Base-by-base conservation (phyloP, 2,888 invertebrate genomes). In the Acleris emargana region DNA sequence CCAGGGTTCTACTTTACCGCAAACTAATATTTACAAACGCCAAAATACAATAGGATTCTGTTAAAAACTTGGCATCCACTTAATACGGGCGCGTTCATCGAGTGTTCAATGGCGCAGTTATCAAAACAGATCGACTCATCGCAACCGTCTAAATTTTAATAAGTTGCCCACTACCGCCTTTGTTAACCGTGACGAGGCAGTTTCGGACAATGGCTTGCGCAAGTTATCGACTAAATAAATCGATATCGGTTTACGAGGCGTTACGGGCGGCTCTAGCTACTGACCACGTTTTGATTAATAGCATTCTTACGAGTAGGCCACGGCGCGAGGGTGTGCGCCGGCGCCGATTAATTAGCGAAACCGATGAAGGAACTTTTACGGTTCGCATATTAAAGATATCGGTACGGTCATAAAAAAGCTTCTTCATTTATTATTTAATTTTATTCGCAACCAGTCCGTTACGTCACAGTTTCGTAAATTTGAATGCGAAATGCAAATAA, bases 221-320 rank as follows among this genome's bases (percentile, higher is more conserved):
- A 92, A 91, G 84, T 91, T 91, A 91, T 91, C 90, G 84, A 86
- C 86, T 83, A 86, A 91, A 91, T 91, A 86, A 91, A 91, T 91
- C 91, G 91, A 91, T 91, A 91, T 90, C 90, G 86, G 84, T 86
- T 91, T 89, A 91, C 90, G 91, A 91, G 88, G 91, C 91, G 91
- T 90, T 90, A 86, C 89, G 84, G 82, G 78, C 84, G 80, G 84
- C 84, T 84, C 83, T 83, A 81, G 91, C 92, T 91, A 91, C 91
- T 90, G 91, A 88, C 91, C 90, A 88, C 82, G 78, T 88, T 91
- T 91, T 91, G 91, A 92, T 91, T 91, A 91, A 91, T 92, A 86
- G 86, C 90, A 88, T 91, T 89, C 88, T 86, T 83, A 59, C 28
- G 52, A 60, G 61, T 52, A 80, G 77, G 76, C 77, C 76, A 79